Evolutionary conservation across 2,113 vertebrate genomes (phyloP), one percentile per base, ranked within the genome.

Genomic region (Castor canadensis): DNA sequence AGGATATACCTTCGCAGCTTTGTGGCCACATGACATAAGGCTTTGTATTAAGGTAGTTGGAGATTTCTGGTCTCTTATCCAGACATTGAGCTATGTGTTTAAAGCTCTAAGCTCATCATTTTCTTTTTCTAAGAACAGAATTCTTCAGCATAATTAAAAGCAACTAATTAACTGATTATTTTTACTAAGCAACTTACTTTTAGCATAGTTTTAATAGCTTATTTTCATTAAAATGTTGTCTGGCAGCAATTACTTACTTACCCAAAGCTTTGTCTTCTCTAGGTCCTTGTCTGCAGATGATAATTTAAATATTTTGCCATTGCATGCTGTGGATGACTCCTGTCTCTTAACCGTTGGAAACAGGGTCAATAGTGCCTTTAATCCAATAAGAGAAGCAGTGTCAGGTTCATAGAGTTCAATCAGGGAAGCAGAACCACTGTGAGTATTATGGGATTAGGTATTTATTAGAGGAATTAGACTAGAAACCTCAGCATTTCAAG

Each of bases 331-430:
- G 26, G 52, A 35, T 22, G 2, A 11, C 9, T 83, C 45, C 40
- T 79, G n/a, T 77, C 43, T 11, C 19, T 80, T 90, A 79, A 75
- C 49, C n/a, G 24, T 30, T 86, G 47, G 89, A 91, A 75, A 85
- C 5, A 87, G 49, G 28, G 52, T 91, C 43, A 52, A 94, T 83
- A 49, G 69, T 95, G 40, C 49, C 47, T 86, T 92, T 81, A 79
- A n/a, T 82, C 43, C 60, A 86, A 60, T 76, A 67, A 89, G 82
- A 83, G 71, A 45, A 91, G 15, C 20, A 62, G 8, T 73, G 93
- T 95, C n/a, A 96, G 28, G 52, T 90, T 96, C 54, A 6, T 90
- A 11, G 83, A 15, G 19, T 69, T 97, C 71, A 71, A 2, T 73
- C 30, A 94, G 71, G 79, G 32, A 96, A 83, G 38, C 54, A 67